Evolutionary conservation across 2,797 vertebrate species (phyloP).

Genomic region (Brachyalestes nurse): DNA sequence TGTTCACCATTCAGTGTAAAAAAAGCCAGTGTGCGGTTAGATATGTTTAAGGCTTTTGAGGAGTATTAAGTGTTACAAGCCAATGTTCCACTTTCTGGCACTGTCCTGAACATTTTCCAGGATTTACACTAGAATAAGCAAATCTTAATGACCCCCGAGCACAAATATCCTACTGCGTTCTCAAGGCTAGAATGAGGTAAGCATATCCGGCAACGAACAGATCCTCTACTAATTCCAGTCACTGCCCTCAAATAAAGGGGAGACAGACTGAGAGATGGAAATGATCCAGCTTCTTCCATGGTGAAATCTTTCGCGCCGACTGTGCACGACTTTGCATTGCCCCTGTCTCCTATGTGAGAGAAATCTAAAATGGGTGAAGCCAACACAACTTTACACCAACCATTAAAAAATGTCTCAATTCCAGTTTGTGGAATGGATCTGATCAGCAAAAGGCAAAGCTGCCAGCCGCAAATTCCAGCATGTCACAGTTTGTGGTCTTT

Average conservation of each 20-base stretch:
- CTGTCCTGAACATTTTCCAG: constrained; percentile 3
- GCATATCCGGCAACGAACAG: constrained; percentile 28
- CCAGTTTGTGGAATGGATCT: neutral
- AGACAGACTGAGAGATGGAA: constrained; percentile 8
- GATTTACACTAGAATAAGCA: constrained; percentile 22
- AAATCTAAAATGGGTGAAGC: neutral
- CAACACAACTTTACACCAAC: neutral
- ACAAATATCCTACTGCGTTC: constrained; percentile 19
- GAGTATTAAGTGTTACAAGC: neutral
- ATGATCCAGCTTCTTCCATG: neutral
- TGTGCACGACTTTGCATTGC: neutral
- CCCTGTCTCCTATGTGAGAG: neutral
- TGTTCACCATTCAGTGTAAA: constrained; percentile 7
- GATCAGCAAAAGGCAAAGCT: constrained; percentile 10
- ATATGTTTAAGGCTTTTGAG: constrained; percentile 4
- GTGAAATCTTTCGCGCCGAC: neutral
- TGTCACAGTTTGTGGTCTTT: constrained; percentile 2
- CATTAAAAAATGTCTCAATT: neutral
- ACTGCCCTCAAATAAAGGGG: neutral
- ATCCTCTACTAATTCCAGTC: constrained; percentile 25
- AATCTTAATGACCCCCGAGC: constrained; percentile 11
- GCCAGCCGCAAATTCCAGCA: constrained; percentile 2
- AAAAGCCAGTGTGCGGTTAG: constrained; percentile 9
- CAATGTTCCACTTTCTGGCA: constrained; percentile 2
- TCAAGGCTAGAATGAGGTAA: constrained; percentile 32